A percentile compares a stretch with the other conserved stretches of the same genome.
These are phyloP conservation scores for Clarias gariepinus DNA, from an alignment of 2,113 vertebrate species.

Conservation along the genomic window DNA sequence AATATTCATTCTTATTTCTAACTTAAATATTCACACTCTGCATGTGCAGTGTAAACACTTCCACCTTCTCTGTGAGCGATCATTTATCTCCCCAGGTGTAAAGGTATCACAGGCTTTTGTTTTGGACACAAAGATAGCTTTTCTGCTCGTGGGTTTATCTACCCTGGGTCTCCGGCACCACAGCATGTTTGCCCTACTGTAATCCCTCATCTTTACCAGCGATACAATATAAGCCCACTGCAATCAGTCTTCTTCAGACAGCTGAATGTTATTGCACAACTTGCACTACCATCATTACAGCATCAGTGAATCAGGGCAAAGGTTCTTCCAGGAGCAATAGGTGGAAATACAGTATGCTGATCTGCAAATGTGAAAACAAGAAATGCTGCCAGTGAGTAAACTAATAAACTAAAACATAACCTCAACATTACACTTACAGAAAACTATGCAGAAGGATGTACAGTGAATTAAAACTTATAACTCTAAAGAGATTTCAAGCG, in stretches of 20 bases:
- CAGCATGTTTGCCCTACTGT: constrained; percentile 47
- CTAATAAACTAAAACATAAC: not conserved
- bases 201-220: constrained; percentile 41
- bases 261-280: constrained; percentile 41
- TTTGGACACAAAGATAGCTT: constrained; percentile 47
- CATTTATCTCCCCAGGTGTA: constrained; percentile 43
- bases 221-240: constrained; percentile 39
- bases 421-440: not conserved
- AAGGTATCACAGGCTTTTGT: constrained; percentile 51
- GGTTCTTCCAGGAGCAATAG: not conserved
- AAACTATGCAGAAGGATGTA: not conserved
- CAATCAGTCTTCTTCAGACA: constrained; percentile 41
- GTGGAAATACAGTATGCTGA: not conserved
- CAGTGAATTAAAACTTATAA: constrained; percentile 8
- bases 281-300: constrained; percentile 6
- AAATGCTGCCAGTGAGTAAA: not conserved
- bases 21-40: constrained; percentile 12
- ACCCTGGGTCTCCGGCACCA: constrained; percentile 22
- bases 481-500: constrained; percentile 4
- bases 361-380: not conserved
- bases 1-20: constrained; percentile 16
- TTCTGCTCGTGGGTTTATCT: constrained; percentile 30
- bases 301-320: constrained; percentile 19
- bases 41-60: constrained; percentile 16
- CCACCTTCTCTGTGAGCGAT: not conserved